phyloP scores from a whole-genome alignment of 2,888 invertebrate genomes.

The Phragmatobia fuliginosa region DNA sequence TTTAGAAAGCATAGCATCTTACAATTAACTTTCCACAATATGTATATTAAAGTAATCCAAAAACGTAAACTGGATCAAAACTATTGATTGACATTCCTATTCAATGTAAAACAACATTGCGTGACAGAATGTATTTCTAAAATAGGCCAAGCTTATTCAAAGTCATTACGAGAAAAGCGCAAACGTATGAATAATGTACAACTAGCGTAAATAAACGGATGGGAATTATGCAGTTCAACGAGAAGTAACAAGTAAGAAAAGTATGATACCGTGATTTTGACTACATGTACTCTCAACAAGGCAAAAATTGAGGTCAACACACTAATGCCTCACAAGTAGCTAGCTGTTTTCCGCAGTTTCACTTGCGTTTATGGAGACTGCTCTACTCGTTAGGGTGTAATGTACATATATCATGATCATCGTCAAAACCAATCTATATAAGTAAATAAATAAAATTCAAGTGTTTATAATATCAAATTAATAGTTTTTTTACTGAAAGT shows the following conservation, averaged over 20 bases:
- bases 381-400: not conserved
- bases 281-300: conserved; percentile 35
- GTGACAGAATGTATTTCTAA: not conserved
- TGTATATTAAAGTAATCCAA: not conserved
- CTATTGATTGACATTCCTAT: not conserved
- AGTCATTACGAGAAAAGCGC: conserved; percentile 52
- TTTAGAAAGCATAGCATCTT: not conserved
- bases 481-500: too few species aligned
- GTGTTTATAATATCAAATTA: too few species aligned
- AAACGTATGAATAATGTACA: conserved; percentile 62
- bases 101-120: not conserved
- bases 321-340: not conserved
- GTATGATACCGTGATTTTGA: conserved; percentile 61
- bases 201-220: conserved; percentile 78
- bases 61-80: conserved; percentile 5
- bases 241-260: conserved; percentile 64
- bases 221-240: conserved; percentile 66
- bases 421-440: too few species aligned
- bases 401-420: too few species aligned
- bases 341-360: not conserved
- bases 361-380: not conserved
- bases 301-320: conserved; percentile 40
- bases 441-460: too few species aligned
- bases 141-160: conserved; percentile 23
- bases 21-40: not conserved